Conservation (phyloP, 2,888 invertebrate species). For the Actias luna region DNA sequence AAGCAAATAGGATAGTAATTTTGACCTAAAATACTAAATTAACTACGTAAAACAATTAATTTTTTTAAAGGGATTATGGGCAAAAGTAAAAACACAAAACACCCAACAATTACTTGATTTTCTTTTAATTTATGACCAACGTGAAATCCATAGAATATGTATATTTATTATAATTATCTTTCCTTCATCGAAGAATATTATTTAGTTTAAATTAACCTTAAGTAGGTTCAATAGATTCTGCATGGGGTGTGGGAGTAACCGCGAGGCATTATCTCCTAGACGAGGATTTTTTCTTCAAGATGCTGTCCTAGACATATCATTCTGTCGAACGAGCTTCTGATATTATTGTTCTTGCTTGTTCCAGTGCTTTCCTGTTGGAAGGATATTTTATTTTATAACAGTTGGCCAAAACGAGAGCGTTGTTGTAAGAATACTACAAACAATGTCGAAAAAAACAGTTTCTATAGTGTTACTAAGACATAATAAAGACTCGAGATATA, state of each 20-base stretch:
- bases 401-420: too few species aligned
- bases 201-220: background rate
- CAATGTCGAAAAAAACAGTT: too few species aligned
- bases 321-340: conserved; percentile 56
- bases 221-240: background rate
- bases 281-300: too few species aligned
- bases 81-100: too few species aligned
- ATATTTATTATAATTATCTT: background rate
- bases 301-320: too few species aligned
- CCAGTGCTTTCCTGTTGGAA: conserved; percentile 63
- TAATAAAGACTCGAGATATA: too few species aligned
- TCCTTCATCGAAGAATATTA: background rate
- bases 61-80: too few species aligned
- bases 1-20: too few species aligned
- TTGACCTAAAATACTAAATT: too few species aligned
- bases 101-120: background rate
- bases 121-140: background rate
- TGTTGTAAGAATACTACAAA: too few species aligned
- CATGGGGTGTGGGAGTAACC: background rate
- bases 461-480: too few species aligned
- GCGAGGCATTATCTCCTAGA: background rate
- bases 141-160: background rate
- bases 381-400: conserved; percentile 5
- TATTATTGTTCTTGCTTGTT: conserved; percentile 63
- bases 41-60: too few species aligned